Conservation (phyloP, 2,113 vertebrate genomes). For the Ictalurus furcatus region DNA sequence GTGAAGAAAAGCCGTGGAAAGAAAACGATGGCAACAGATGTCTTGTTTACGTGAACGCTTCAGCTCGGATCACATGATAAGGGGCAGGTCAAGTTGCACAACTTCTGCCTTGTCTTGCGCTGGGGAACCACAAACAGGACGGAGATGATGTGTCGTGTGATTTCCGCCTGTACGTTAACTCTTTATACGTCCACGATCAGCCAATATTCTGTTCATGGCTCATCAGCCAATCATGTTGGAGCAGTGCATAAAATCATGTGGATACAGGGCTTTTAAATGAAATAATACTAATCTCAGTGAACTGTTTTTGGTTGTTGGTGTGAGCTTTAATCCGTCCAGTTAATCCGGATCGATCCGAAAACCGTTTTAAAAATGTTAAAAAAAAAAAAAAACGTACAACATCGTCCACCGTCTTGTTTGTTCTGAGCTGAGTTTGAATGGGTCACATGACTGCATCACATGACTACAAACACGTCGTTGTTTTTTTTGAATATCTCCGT, state of each 20-base stretch:
- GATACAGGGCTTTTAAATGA: neutral
- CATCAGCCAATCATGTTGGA: neutral
- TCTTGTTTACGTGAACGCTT: conserved; percentile 47
- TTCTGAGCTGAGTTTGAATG: no score
- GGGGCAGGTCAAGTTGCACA: conserved; percentile 51
- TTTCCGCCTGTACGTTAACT: neutral
- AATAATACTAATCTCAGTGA: neutral
- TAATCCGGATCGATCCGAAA: no score
- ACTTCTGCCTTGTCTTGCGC: conserved; percentile 36
- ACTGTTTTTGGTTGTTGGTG: neutral
- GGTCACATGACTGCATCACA: no score
- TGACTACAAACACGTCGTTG: no score
- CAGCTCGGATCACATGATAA: conserved; percentile 43
- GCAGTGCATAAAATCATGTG: neutral
- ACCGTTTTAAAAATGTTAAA: no score
- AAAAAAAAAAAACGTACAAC: no score
- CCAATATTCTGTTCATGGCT: neutral
- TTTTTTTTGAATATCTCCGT: no score
- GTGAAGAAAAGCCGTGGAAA: conserved; percentile 36
- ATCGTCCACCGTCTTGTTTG: no score
- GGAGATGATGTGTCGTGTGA: neutral
- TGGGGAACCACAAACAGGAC: neutral
- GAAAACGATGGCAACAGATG: conserved; percentile 21
- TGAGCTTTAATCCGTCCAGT: neutral
- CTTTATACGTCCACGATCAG: conserved; percentile 4